Base-by-base conservation (phyloP, 2,797 vertebrate species). In the Tauraco hartlaubi region DNA sequence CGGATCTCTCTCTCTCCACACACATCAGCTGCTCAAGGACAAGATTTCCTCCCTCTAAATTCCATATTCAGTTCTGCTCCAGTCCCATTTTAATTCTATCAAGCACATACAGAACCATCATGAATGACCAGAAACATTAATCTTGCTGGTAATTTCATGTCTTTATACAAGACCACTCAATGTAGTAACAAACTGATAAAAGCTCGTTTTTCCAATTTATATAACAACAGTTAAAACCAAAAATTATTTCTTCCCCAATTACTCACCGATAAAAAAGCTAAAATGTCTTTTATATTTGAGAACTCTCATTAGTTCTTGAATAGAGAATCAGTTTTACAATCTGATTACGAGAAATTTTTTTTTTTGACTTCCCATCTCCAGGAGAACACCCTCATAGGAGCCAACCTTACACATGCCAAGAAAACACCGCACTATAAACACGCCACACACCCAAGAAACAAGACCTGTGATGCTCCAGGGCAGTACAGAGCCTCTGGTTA, bases 31-130 rank as follows among this genome's bases (percentile, higher is more conserved):
- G 92, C 58, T 83, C 22, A 71, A 96, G 63, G 88, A 67, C 29
- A 74, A 80, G 29, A 55, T 69, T 90, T 92, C 86, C 72, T 90
- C 80, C 77, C 85, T 83, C 44, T 86, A 28, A 84, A 52, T 82
- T 90, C 78, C 61, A 66, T 62, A 67, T 83, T 59, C 33, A 83
- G 37, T 51, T 73, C 83, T 80, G 8, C 64, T 87, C 79, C 89
- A 94, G 71, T 74, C 63, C 90, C 75, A 62, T 59, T 84, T 87
- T 87, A 91, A 92, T 87, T 72, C 69, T 22, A 39, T 17, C 43
- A 44, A 54, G 72, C 67, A 31, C 41, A 19, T 3, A 28, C 15
- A 28, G n/a, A 85, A 63, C 54, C 59, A 94, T 33, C 56, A 69
- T 71, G 56, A 77, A 89, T 84, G 90, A 80, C 86, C 51, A 79